Evolutionary conservation across 2,888 invertebrate species (phyloP).

Genomic region (Hydroisotoma schaefferi): DNA sequence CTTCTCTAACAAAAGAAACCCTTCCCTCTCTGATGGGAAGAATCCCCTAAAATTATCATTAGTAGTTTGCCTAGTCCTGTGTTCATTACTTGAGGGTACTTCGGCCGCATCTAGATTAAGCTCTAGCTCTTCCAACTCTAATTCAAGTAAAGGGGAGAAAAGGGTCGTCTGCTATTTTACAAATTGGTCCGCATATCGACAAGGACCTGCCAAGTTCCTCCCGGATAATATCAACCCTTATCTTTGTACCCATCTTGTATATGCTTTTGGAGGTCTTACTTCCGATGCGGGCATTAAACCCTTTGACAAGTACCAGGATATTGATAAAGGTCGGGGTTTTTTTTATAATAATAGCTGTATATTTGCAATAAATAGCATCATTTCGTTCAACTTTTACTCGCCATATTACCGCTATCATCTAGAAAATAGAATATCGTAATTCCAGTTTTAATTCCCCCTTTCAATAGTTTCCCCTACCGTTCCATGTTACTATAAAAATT

Average conservation of each 20-base stretch:
- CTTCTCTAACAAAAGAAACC: no score
- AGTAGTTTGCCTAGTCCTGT: constrained; percentile 35
- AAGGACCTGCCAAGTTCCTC: constrained; percentile 71
- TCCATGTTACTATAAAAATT: no score
- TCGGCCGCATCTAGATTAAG: not conserved
- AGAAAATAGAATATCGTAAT: no score
- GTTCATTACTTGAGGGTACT: constrained; percentile 30
- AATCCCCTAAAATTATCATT: no score
- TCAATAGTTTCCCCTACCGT: no score
- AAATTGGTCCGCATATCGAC: constrained; percentile 89
- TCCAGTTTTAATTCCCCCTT: no score
- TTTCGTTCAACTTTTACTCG: no score
- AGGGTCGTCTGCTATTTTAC: constrained; percentile 88
- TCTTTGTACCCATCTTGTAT: constrained; percentile 87
- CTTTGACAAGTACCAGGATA: constrained; percentile 92
- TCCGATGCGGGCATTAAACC: constrained; percentile 87
- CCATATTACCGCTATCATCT: no score
- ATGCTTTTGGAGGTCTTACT: constrained; percentile 88
- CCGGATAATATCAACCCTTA: constrained; percentile 78
- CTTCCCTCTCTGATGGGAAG: no score
- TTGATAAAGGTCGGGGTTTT: constrained; percentile 77
- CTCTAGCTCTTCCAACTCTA: not conserved
- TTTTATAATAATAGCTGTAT: no score
- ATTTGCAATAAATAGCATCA: no score
- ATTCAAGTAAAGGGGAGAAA: constrained; percentile 55